Evolutionary conservation across 2,797 vertebrate species (phyloP).

Genomic region (Catharus ustulatus): DNA sequence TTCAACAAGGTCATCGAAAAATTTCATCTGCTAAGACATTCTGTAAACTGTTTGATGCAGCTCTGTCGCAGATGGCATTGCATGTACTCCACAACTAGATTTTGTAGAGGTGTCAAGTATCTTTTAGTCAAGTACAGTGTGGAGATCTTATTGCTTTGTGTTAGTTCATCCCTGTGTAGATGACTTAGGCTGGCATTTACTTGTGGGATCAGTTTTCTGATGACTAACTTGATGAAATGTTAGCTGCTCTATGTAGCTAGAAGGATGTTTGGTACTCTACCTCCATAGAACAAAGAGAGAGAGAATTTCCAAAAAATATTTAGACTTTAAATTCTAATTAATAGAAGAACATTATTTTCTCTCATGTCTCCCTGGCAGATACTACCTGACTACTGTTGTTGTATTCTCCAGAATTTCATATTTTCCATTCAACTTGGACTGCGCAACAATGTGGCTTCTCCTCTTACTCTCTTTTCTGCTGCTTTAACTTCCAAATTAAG

Average conservation of each 20-base stretch:
- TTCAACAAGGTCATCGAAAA: conserved; percentile 20
- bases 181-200: not conserved
- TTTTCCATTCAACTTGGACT: not conserved
- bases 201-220: not conserved
- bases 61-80: not conserved
- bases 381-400: not conserved
- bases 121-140: not conserved
- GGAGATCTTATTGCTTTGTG: not conserved
- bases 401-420: not conserved
- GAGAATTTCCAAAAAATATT: not conserved
- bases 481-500: conserved; percentile 24
- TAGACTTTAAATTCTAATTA: not conserved
- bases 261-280: not conserved
- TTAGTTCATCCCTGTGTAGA: not conserved
- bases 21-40: conserved; percentile 14
- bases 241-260: not conserved
- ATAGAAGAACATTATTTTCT: not conserved
- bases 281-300: not conserved
- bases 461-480: not conserved
- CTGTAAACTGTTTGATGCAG: not conserved
- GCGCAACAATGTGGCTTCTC: not conserved
- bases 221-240: not conserved
- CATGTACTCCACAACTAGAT: not conserved
- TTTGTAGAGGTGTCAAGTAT: not conserved
- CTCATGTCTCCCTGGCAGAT: not conserved